Base-by-base conservation (phyloP, 2,888 invertebrate species). In the Netelia virgata region DNA sequence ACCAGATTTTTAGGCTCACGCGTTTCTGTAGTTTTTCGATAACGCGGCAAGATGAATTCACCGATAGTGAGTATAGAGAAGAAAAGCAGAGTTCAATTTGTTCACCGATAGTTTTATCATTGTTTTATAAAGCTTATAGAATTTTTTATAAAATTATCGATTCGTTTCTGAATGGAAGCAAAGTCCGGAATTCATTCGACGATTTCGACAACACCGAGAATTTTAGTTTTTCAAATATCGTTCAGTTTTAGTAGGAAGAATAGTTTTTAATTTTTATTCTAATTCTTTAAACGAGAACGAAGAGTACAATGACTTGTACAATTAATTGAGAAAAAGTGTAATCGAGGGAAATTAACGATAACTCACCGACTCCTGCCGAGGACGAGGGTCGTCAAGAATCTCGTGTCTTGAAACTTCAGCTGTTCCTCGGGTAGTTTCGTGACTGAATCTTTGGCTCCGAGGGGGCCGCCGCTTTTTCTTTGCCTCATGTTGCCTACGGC, bases 281-380 rank as follows among this genome's bases (percentile, higher is more conserved):
- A 2, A 23, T 23, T 23, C 23, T 23, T 23, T 23, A 23, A 23
- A 23, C 23, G 23, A 23, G 1, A 23, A 23, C 23, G 23, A 23
- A 23, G 23, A 23, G n/a, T n/a, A n/a, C 2, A 28, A 28, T 28
- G 3, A 28, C 28, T 23, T 3, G 28, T 28, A 28, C 28, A 28
- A 28, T 28, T 28, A 5, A 28, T 5, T 28, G 5, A 28, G 28
- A 28, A 3, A 28, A 28, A 28, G 0, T 28, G 28, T 28, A 28
- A 5, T 28, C 28, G 5, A 28, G 36, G 16, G 16, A 75, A 61
- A 63, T 61, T 18, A 61, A 36, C 36, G 50, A 68, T 36, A 75
- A 90, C 90, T 92, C 88, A 93, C 93, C 93, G 91, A 90, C 87
- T 93, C 88, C 91, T 90, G 23, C 93, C 93, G 64, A 93, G 91